These are phyloP conservation scores for Uromys caudimaculatus DNA, from an alignment of 2,797 vertebrate species.

Conservation along the genomic window DNA sequence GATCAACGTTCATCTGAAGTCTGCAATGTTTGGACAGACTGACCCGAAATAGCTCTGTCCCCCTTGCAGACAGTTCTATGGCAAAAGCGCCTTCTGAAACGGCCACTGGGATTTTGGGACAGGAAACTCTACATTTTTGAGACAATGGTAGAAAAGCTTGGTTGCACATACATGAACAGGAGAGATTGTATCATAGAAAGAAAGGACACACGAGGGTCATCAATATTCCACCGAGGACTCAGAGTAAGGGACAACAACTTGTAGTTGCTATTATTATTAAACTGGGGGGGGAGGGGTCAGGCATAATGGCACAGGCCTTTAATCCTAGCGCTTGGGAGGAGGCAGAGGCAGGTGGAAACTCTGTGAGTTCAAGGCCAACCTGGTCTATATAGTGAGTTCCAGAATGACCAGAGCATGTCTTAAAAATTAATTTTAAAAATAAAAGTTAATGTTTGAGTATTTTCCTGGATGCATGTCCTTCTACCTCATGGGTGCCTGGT, in stretches of 20 bases:
- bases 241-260: background rate
- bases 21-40: background rate
- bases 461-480: background rate
- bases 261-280: background rate
- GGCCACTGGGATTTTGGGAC: background rate
- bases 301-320: background rate
- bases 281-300: background rate
- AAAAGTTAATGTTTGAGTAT: background rate
- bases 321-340: background rate
- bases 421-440: background rate
- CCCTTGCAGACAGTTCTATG: background rate
- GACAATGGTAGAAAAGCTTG: background rate
- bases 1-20: too few species aligned
- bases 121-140: background rate
- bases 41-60: background rate
- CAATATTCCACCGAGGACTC: background rate
- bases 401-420: background rate
- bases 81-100: background rate
- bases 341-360: background rate
- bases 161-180: background rate
- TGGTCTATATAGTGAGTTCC: background rate
- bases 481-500: background rate
- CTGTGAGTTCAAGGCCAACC: background rate
- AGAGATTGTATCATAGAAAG: background rate
- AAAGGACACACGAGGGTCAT: background rate